A percentile compares a stretch with the other conserved stretches of the same genome.
Evolutionary conservation across 2,888 invertebrate species (phyloP).

Genomic region (Agrypnus murinus): DNA sequence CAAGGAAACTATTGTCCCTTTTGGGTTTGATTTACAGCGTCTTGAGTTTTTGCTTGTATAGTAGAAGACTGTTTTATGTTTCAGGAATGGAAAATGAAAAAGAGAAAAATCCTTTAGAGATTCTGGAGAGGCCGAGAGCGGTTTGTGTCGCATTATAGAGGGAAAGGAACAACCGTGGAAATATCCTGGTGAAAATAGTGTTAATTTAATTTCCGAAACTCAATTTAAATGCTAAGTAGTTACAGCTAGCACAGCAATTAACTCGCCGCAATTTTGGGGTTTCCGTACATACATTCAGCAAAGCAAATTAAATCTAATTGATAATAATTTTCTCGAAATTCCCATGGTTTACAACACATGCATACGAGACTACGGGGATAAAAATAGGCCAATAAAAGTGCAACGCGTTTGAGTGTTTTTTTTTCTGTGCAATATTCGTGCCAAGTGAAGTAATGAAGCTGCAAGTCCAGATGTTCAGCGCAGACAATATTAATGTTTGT

Average conservation of each 20-base stretch:
- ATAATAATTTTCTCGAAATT: conserved; percentile 39
- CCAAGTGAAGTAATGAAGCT: conserved; percentile 26
- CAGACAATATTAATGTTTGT: conserved; percentile 30
- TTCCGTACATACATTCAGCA: conserved; percentile 40
- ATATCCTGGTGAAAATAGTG: conserved; percentile 33
- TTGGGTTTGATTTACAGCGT: background rate
- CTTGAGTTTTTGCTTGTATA: background rate
- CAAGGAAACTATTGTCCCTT: conserved; percentile 8
- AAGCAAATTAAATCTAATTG: conserved; percentile 43
- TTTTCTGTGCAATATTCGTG: conserved; percentile 18
- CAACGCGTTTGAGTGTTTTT: background rate
- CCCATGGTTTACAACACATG: conserved; percentile 17
- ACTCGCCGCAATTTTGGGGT: conserved; percentile 46
- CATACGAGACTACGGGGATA: background rate
- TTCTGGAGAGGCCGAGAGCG: too few relatives aligned
- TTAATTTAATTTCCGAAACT: conserved; percentile 52
- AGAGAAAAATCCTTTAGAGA: background rate
- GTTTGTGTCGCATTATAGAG: background rate
- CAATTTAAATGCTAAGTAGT: conserved; percentile 60
- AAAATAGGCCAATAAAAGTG: too few relatives aligned
- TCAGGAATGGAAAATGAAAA: too few relatives aligned
- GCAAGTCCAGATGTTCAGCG: conserved; percentile 30
- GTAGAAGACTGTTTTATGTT: too few relatives aligned
- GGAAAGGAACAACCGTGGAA: conserved; percentile 8
- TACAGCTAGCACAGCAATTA: conserved; percentile 57